Base-by-base conservation (phyloP, 2,797 vertebrate species). In the Odontamblyopus lacepedii region DNA sequence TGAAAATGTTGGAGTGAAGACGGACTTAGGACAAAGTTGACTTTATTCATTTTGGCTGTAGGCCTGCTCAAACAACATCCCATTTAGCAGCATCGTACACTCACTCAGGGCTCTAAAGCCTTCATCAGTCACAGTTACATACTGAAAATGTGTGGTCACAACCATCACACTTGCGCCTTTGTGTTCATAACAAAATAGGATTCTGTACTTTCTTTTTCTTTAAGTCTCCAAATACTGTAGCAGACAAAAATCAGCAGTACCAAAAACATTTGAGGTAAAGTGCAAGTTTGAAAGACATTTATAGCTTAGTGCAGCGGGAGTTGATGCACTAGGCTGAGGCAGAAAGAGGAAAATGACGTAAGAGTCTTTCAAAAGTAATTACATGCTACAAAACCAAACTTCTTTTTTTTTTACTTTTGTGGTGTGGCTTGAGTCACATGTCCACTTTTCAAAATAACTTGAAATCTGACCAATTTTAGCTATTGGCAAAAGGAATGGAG, bases 321-420 rank as follows among this genome's bases (percentile, higher is more conserved):
- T 70, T 67, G 73, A 77, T 78, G 78, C 72, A 63, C 73, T 67
- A 63, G 74, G 76, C 74, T 1, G 64, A 66, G 71, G 83, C 74
- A 70, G 66, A 41, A 81, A 41, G 38, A 74, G 55, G 16, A 61
- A 63, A 67, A 78, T 82, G 75, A 86, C 19, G 38, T 57, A 72
- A 77, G 61, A 66, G 60, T 75, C 53, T 82, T 83, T 82, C 62
- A 77, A 61, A 79, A 77, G 64, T 83, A 79, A 82, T 86, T 85
- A 70, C 70, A 73, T n/a, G 65, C 67, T 83, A 59, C 38, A 78
- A 76, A 86, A 76, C 69, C 62, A 53, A 51, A 62, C 19, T 23
- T 0, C 23, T 69, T 73, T 77, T 70, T 53, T 41, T 8, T 3
- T 23, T 8, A 69, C 41, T 59, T 15, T 67, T 65, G 74, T 23